Conservation (phyloP, 2,888 invertebrate species). For the Yponomeuta sedellus region DNA sequence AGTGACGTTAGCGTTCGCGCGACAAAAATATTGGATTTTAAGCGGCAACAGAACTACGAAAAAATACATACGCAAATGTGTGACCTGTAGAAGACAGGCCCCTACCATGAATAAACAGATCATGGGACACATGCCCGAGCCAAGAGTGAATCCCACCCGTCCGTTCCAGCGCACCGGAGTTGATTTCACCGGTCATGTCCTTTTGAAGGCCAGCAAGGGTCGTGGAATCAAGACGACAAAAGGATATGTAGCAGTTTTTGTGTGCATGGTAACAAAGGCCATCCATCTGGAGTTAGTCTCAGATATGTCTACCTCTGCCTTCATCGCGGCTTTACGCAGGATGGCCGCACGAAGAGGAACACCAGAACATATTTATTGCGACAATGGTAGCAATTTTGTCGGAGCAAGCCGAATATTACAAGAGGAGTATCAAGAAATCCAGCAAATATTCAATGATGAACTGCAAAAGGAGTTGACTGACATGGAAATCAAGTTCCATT, state of each 20-base stretch:
- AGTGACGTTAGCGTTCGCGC: too few relatives aligned
- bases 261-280: neutral
- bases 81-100: neutral
- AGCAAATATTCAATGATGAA: neutral
- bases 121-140: neutral
- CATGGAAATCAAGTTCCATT: slow-evolving; percentile 1
- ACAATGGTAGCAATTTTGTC: neutral
- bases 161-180: neutral
- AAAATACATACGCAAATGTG: neutral
- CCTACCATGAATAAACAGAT: neutral
- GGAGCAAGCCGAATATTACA: neutral
- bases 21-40: neutral
- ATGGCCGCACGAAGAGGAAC: neutral
- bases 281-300: neutral
- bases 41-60: neutral
- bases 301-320: neutral
- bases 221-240: too few relatives aligned
- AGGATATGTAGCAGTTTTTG: neutral
- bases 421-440: too few relatives aligned
- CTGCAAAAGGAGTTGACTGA: neutral
- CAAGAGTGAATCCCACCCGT: neutral
- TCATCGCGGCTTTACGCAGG: neutral
- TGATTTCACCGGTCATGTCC: neutral
- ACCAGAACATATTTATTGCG: neutral
- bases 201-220: neutral